Conservation (phyloP, 1,140 invertebrate species). For the Radopholus similis region DNA sequence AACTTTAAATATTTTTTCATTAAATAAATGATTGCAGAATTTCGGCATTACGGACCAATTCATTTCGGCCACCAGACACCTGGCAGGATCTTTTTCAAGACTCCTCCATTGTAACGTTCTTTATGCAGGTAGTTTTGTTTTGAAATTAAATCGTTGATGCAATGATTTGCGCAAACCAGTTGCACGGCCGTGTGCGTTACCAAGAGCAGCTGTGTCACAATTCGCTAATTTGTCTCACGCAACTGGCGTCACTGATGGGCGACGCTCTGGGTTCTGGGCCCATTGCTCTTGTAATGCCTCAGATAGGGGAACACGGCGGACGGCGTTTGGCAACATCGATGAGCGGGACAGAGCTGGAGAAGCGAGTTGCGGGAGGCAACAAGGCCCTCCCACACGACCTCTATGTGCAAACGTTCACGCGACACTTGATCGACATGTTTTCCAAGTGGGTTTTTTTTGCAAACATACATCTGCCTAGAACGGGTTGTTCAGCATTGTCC, state of each 20-base stretch:
- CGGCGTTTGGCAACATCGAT: conserved; percentile 11
- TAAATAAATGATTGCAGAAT: conserved; percentile 11
- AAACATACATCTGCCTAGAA: neutral
- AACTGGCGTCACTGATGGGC: conserved; percentile 26
- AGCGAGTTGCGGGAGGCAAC: neutral
- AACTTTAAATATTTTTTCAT: neutral
- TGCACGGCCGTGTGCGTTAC: conserved; percentile 15
- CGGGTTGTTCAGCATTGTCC: conserved; percentile 3
- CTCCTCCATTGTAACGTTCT: conserved; percentile 20
- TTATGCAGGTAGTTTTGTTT: conserved; percentile 20
- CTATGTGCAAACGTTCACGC: conserved; percentile 20
- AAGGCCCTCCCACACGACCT: neutral
- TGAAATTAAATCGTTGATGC: neutral
- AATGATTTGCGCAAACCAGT: conserved; percentile 1
- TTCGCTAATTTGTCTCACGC: conserved; percentile 25
- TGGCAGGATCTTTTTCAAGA: conserved; percentile 29
- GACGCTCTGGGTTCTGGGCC: conserved; percentile 14
- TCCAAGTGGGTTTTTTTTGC: conserved; percentile 6
- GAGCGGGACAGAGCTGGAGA: neutral
- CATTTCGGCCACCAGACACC: conserved; percentile 13
- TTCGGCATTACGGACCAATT: conserved; percentile 1
- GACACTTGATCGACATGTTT: conserved; percentile 14
- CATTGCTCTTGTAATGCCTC: conserved; percentile 10
- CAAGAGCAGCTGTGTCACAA: conserved; percentile 24
- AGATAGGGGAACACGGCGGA: neutral